These are phyloP conservation scores for Monoplex corrugatus DNA, from an alignment of 2,888 invertebrate species.

Conservation along the genomic window DNA sequence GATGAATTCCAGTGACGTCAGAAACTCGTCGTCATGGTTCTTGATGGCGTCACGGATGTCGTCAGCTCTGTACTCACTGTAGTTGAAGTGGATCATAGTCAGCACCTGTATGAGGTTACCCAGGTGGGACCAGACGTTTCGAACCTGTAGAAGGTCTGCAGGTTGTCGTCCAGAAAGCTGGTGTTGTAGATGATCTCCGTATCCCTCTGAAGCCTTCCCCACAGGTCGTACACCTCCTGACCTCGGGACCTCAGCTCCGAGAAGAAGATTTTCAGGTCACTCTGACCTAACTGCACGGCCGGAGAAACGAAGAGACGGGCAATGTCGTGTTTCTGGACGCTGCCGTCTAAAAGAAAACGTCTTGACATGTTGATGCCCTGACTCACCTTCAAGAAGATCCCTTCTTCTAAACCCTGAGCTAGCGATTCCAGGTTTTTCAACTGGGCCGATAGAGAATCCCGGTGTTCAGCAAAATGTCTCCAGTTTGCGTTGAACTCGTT, in stretches of 20 bases:
- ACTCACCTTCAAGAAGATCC: conserved; percentile 16
- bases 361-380: conserved; percentile 41
- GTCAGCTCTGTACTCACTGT: background rate
- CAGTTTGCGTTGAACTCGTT: conserved; percentile 51
- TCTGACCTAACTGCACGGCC: conserved; percentile 50
- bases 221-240: conserved; percentile 60
- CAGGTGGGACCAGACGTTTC: background rate
- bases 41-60: conserved; percentile 43
- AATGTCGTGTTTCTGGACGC: conserved; percentile 56
- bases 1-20: conserved; percentile 18
- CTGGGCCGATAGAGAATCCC: conserved; percentile 34
- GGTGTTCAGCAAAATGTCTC: conserved; percentile 43
- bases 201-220: conserved; percentile 56
- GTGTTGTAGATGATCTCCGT: conserved; percentile 58
- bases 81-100: background rate
- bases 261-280: conserved; percentile 62
- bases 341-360: conserved; percentile 48
- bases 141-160: conserved; percentile 55
- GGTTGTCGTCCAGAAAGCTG: conserved; percentile 60
- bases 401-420: conserved; percentile 39
- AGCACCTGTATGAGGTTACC: background rate
- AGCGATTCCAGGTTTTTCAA: conserved; percentile 38
- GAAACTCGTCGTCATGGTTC: conserved; percentile 41
- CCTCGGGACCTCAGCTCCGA: conserved; percentile 62
- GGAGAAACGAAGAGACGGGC: conserved; percentile 56